Evolutionary conservation across 2,797 vertebrate species (phyloP).

Genomic region (Sternarchorhynchus goeldii): DNA sequence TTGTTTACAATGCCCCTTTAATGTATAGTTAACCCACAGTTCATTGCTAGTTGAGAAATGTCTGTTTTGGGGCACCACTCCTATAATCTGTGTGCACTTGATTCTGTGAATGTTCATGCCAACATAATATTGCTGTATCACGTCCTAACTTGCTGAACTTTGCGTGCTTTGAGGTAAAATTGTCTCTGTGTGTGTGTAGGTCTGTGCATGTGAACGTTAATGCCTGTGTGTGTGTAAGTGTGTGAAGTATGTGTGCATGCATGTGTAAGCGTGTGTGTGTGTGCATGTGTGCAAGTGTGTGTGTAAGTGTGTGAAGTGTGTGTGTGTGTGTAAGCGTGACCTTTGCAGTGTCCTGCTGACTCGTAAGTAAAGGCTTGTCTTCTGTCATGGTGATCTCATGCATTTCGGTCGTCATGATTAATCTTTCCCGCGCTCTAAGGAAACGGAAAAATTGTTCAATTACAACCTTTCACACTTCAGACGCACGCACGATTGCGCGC

Average conservation of each 20-base stretch:
- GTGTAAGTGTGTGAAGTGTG: constrained; percentile 30
- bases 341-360: constrained; percentile 76
- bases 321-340: constrained; percentile 52
- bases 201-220: not conserved
- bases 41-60: too few relatives aligned
- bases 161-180: too few relatives aligned
- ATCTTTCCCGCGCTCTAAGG: constrained; percentile 59
- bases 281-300: constrained; percentile 9
- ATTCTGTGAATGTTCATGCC: too few relatives aligned
- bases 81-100: too few relatives aligned
- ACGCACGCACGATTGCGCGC: too few relatives aligned
- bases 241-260: constrained; percentile 10
- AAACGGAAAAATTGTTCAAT: not conserved
- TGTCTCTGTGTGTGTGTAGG: not conserved
- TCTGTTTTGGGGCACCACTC: too few relatives aligned
- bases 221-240: constrained; percentile 1
- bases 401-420: constrained; percentile 86
- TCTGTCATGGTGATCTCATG: constrained; percentile 90
- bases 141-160: too few relatives aligned
- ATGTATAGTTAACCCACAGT: too few relatives aligned
- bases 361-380: constrained; percentile 85
- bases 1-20: too few relatives aligned
- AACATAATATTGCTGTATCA: too few relatives aligned
- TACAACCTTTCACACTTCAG: constrained; percentile 10
- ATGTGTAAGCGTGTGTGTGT: constrained; percentile 14